phyloP scores from a whole-genome alignment of 1,140 invertebrate species.

The Cataglyphis hispanica region DNA sequence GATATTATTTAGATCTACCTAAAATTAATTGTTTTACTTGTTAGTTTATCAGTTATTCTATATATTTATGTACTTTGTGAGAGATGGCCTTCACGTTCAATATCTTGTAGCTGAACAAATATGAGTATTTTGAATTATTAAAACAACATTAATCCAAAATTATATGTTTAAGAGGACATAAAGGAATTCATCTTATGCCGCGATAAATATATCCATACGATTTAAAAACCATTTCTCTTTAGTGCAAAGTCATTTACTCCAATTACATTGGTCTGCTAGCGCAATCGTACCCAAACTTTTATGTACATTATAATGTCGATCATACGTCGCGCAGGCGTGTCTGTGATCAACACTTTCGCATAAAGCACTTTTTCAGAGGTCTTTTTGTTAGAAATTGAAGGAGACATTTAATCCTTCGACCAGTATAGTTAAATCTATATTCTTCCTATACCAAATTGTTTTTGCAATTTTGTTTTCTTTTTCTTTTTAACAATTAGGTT shows the following conservation, averaged over 20 bases:
- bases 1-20: neutral
- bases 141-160: neutral
- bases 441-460: neutral
- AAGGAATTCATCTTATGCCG: neutral
- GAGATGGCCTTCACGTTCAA: neutral
- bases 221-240: neutral
- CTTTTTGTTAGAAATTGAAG: neutral
- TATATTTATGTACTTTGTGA: neutral
- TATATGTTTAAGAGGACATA: neutral
- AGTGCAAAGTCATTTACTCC: neutral
- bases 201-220: neutral
- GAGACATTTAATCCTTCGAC: neutral
- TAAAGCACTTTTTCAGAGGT: constrained; percentile 6
- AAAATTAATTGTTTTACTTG: neutral
- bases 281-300: constrained; percentile 2
- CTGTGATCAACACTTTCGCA: constrained; percentile 19
- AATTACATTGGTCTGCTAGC: neutral
- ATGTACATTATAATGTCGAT: constrained; percentile 34
- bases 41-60: no score
- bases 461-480: neutral
- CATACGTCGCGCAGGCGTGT: constrained; percentile 63
- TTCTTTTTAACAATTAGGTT: neutral
- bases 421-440: neutral
- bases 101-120: neutral
- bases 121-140: neutral